Evolutionary conservation across 2,113 vertebrate genomes (phyloP).

Genomic region (Aspidoscelis tigris): DNA sequence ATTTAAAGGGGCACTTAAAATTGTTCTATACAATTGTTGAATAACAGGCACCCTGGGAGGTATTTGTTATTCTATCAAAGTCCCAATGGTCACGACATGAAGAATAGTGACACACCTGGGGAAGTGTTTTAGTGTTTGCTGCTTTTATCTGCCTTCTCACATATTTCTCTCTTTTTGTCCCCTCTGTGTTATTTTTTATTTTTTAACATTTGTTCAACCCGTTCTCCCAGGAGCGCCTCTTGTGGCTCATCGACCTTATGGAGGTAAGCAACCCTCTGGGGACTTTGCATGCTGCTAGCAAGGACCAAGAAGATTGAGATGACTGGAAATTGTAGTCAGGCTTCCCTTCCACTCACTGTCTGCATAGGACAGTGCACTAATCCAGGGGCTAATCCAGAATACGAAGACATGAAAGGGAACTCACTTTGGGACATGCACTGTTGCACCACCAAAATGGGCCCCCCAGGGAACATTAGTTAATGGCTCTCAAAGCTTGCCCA

Average conservation of each 20-base stretch:
- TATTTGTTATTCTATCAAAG: no score
- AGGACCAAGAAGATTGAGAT: not conserved
- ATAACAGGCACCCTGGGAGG: no score
- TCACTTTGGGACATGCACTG: no score
- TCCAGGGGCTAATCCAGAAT: not conserved
- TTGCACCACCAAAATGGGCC: no score
- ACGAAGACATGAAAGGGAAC: not conserved
- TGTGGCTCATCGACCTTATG: slow-evolving; percentile 99
- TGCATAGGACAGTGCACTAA: no score
- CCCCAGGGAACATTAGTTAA: no score
- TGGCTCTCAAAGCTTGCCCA: no score
- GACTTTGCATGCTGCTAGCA: slow-evolving; percentile 2
- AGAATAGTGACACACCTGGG: rapidly evolving
- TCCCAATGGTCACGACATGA: no score
- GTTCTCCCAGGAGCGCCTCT: slow-evolving; percentile 87
- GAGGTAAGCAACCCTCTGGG: slow-evolving; percentile 85
- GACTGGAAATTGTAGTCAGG: no score
- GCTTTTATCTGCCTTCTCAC: not conserved
- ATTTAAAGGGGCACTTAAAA: no score
- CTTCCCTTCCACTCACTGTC: no score
- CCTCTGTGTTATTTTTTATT: slow-evolving; percentile 19
- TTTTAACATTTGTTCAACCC: slow-evolving; percentile 31
- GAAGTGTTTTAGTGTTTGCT: not conserved
- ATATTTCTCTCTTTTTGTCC: not conserved
- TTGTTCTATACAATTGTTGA: no score